Evolutionary conservation across 2,113 vertebrate genomes (phyloP), one percentile per base, ranked within the genome.

Genomic region (Mugil cephalus): DNA sequence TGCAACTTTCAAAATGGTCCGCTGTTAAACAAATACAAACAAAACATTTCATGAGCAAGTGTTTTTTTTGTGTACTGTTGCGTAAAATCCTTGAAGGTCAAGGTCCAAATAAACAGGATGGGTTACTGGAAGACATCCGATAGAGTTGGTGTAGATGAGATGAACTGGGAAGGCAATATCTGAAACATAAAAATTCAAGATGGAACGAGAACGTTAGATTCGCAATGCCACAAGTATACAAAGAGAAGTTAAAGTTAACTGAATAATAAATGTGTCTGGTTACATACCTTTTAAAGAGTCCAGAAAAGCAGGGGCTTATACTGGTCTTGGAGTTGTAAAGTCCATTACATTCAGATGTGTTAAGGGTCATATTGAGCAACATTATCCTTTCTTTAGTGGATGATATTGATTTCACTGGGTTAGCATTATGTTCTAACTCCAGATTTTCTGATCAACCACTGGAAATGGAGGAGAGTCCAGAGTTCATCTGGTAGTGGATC

Each of bases 101-200:
- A 4, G 69, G 64, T 79, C 62, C 50, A 63, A 45, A 55, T 50
- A 10, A 68, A 75, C 38, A 48, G 47, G 64, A 40, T 2, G 1
- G 21, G 55, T 55, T 47, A 63, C 55, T 87, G 84, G 84, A 83
- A 79, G 80, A 89, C 74, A 15, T 88, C 55, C 43, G 58, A 72
- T 53, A 21, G 52, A 59, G 51, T 59, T 77, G 18, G 54, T 47
- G 79, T 42, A 63, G 67, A 66, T 4, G 19, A 67, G 15, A 47
- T 36, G 60, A 63, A 45, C 14, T 3, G 11, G 39, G 56, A 11
- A n/a, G 21, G 51, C 17, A 2, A 10, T 35, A 68, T 67, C 80
- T 74, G 67, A 39, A 88, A 74, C 14, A 77, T 17, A 75, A 17
- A 36, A 66, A 71, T 7, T 30, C 3, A 34, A 73, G 7, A 8